Percentiles rank a stretch among this genome's conserved stretches.
These are phyloP conservation scores for Cheilosia pagana DNA, from an alignment of 2,888 invertebrate genomes.

Conservation along the genomic window DNA sequence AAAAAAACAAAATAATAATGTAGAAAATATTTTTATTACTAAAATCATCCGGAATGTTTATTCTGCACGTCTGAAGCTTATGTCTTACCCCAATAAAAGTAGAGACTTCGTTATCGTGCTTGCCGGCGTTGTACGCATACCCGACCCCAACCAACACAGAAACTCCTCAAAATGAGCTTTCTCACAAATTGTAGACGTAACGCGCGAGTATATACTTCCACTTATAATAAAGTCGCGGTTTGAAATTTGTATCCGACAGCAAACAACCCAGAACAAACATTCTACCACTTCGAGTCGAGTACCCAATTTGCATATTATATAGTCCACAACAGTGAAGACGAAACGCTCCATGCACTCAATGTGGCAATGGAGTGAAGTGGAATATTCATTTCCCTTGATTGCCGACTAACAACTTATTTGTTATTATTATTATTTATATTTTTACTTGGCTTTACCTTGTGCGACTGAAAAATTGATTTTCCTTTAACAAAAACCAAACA, in stretches of 20 bases:
- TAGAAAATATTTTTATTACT: slow-evolving; percentile 50
- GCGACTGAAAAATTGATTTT: slow-evolving; percentile 55
- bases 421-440: slow-evolving; percentile 18
- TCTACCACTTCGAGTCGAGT: background rate
- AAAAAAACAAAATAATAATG: too few species aligned
- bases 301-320: slow-evolving; percentile 71
- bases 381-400: slow-evolving; percentile 56
- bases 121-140: background rate
- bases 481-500: slow-evolving; percentile 12
- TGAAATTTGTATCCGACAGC: slow-evolving; percentile 30
- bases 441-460: slow-evolving; percentile 35
- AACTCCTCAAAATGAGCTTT: slow-evolving; percentile 38
- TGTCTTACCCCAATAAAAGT: slow-evolving; percentile 61
- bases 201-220: slow-evolving; percentile 29
- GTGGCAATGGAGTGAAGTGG: background rate
- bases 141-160: slow-evolving; percentile 8
- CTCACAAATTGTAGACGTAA: slow-evolving; percentile 41
- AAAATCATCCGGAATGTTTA: slow-evolving; percentile 60
- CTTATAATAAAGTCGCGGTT: slow-evolving; percentile 40
- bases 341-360: slow-evolving; percentile 53
- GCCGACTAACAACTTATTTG: slow-evolving; percentile 48
- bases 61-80: slow-evolving; percentile 63
- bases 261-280: slow-evolving; percentile 8
- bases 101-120: slow-evolving; percentile 7
- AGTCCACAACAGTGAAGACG: slow-evolving; percentile 55